Percentiles rank a stretch among this genome's conserved stretches.
phyloP scores from a whole-genome alignment of 2,888 invertebrate genomes.

The Thyatira batis region DNA sequence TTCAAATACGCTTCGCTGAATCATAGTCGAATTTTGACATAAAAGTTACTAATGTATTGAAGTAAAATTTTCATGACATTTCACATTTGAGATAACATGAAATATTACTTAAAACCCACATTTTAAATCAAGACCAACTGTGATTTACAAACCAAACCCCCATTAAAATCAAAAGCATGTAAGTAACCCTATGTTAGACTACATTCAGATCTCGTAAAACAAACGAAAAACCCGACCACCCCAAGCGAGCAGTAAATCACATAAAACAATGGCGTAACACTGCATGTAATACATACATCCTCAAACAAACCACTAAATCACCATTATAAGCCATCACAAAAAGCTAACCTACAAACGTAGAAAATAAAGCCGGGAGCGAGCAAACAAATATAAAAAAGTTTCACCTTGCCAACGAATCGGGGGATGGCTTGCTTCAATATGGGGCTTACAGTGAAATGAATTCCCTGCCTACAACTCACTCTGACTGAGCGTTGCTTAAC shows the following conservation, averaged over 20 bases:
- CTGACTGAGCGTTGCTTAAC: not conserved
- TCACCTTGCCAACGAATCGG: slow-evolving; percentile 17
- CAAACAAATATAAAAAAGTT: slow-evolving; percentile 16
- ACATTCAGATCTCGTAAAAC: not conserved
- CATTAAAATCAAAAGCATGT: too few species aligned
- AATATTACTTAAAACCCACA: too few species aligned
- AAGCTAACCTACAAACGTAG: slow-evolving; percentile 4
- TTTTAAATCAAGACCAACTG: too few species aligned
- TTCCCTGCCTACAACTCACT: slow-evolving; percentile 5
- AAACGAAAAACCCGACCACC: not conserved
- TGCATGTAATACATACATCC: not conserved
- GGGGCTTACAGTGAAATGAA: slow-evolving; percentile 26
- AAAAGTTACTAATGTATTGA: too few species aligned
- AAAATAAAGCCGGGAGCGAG: slow-evolving; percentile 9
- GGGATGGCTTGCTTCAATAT: slow-evolving; percentile 18
- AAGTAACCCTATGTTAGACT: too few species aligned
- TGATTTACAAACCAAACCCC: too few species aligned
- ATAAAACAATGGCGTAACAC: not conserved
- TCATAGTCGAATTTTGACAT: too few species aligned
- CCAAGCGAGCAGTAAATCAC: not conserved
- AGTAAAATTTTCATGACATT: too few species aligned
- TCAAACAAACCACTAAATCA: not conserved
- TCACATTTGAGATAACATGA: too few species aligned
- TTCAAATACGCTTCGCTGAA: too few species aligned
- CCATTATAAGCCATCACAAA: slow-evolving; percentile 4